Evolutionary conservation across 2,888 invertebrate genomes (phyloP), one percentile per base, ranked within the genome.

Genomic region (Stegophylla sp.): DNA sequence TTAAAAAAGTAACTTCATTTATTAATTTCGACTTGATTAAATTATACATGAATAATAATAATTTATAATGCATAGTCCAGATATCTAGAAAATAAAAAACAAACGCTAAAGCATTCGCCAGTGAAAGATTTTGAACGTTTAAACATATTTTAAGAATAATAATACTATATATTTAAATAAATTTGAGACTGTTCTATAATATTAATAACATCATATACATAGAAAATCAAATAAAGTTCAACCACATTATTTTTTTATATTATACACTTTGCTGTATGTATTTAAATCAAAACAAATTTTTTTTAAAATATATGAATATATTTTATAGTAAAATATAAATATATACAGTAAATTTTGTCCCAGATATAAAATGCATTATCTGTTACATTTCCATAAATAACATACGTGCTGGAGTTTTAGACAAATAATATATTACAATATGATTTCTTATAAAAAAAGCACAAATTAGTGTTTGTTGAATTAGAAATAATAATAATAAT

Each of bases 381-480:
- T 34, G n/a, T 48, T 17, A 3, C 17, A n/a, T n/a, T 28, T 69
- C 2, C 23, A 69, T 34, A 28, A 28, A 28, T 63, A 34, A n/a
- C 34, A 3, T 63, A 63, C 15, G 28, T 15, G 7, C 7, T 45
- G 45, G 9, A 26, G 17, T 69, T 48, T 10, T 61, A 61, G 61
- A 73, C 28, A 45, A 73, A 9, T 45, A 43, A 48, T 63, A 61
- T 74, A 15, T 48, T 48, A 61, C 28, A 74, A n/a, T 28, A n/a
- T n/a, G 9, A 15, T 7, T 17, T 48, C n/a, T 34, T 59, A 26
- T 26, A 43, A 72, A 26, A 1, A 5, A 34, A 5, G 7, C 34
- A 76, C 63, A 51, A 63, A 74, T 51, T 74, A 74, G 4, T 20
- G 43, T 43, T 43, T 20, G 5, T 1, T n/a, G 10, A 51, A 20